phyloP scores from a whole-genome alignment of 92 coral and sea anemone genomes.

The Virgularia gustaviana region DNA sequence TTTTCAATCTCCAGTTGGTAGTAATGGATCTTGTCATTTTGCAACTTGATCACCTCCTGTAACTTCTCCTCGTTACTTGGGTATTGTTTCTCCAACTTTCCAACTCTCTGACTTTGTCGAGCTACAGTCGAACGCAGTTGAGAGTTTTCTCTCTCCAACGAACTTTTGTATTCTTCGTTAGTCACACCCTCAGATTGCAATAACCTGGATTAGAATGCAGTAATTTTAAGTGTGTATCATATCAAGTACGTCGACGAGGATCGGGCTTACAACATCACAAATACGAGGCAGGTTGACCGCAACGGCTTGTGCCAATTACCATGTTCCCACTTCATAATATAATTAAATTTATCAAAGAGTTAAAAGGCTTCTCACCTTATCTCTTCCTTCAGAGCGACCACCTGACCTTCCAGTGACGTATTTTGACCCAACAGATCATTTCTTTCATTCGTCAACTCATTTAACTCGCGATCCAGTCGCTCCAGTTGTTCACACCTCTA shows the following conservation, averaged over 20 bases:
- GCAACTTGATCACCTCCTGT: constrained; percentile 67
- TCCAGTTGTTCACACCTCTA: constrained; percentile 64
- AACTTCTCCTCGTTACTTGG: constrained; percentile 59
- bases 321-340: too few species aligned
- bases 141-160: constrained; percentile 79
- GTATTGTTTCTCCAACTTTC: constrained; percentile 75
- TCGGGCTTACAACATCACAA: not conserved
- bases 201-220: constrained; percentile 50
- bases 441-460: constrained; percentile 63
- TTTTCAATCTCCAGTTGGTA: constrained; percentile 91
- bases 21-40: constrained; percentile 73
- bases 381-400: constrained; percentile 83
- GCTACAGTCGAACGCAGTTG: constrained; percentile 85
- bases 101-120: constrained; percentile 96
- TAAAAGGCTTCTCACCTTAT: constrained; percentile 82
- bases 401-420: constrained; percentile 67
- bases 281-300: too few species aligned
- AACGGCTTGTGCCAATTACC: too few species aligned
- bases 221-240: not conserved
- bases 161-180: constrained; percentile 70
- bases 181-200: constrained; percentile 85
- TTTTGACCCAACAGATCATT: constrained; percentile 55
- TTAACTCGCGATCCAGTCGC: constrained; percentile 60
- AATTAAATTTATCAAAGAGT: too few species aligned
- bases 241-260: not conserved